Evolutionary conservation across 2,888 invertebrate genomes (phyloP), one percentile per base, ranked within the genome.

Genomic region (Drosophila nr. medialis): DNA sequence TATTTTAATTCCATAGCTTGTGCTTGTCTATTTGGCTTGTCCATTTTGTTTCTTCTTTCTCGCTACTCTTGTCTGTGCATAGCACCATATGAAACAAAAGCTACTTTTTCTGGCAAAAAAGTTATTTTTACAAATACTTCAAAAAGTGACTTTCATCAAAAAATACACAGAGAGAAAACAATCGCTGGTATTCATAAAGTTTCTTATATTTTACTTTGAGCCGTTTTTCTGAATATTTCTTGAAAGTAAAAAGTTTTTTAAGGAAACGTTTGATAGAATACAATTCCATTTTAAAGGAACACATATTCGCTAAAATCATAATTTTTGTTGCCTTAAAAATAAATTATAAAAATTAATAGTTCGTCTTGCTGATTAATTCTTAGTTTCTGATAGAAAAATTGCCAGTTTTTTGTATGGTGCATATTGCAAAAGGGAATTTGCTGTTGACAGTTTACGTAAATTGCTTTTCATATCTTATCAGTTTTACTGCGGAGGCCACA

Each of bases 361-460:
- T 10, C 0, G 0, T 8, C 0, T 15, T 45, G 24, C 2, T 24
- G 15, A 24, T 15, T 24, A 8, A 29, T 15, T 51, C 15, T 18
- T 11, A 3, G 10, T 36, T 18, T 36, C 7, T 36, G 27, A 11
- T 34, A 4, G 32, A 54, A 11, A 54, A 36, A 15, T 24, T 18
- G 18, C 4, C 1, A 3, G 18, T 4, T 42, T 42, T 56, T 56
- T 10, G n/a, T 11, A 3, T 30, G 30, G 56, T 56, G 56, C 56
- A 56, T 30, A 24, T 42, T 58, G 54, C 65, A 58, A 61, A 45
- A 80, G 58, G 69, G 75, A 80, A 82, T 89, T 86, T 89, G 89
- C 74, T 71, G 77, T 73, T 86, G 89, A 82, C 89, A 89, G 89
- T 82, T 86, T 75, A 85, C 81, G 86, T 83, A 86, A 86, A 89